Evolutionary conservation across 1,140 invertebrate species (phyloP).

Genomic region (Polyergus mexicanus): DNA sequence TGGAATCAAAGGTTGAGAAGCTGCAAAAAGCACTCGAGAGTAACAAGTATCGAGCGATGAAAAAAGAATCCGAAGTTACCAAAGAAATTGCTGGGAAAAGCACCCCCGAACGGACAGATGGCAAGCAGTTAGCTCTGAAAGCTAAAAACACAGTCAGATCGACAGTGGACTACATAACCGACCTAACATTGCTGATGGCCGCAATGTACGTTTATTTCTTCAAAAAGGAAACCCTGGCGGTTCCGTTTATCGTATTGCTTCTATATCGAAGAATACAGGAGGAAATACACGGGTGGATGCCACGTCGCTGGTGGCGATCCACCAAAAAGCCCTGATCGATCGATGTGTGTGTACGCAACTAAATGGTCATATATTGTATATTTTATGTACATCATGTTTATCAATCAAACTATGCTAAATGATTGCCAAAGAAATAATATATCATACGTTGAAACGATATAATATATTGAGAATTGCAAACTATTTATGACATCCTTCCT

Average conservation of each 20-base stretch:
- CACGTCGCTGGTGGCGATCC: conserved; percentile 76
- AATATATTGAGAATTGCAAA: conserved; percentile 56
- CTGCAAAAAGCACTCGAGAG: conserved; percentile 74
- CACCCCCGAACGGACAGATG: conserved; percentile 29
- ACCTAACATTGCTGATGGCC: conserved; percentile 90
- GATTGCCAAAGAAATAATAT: conserved; percentile 43
- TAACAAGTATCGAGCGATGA: conserved; percentile 66
- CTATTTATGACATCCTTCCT: conserved; percentile 12
- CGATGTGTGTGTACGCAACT: neutral
- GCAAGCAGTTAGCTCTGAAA: conserved; percentile 80
- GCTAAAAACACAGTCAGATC: conserved; percentile 90
- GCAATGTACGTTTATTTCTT: conserved; percentile 91
- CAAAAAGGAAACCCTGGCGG: conserved; percentile 91
- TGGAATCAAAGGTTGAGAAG: conserved; percentile 75
- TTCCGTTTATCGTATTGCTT: conserved; percentile 92
- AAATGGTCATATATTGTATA: neutral
- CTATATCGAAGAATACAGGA: conserved; percentile 92
- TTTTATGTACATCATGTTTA: conserved; percentile 29
- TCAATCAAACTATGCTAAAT: conserved; percentile 26
- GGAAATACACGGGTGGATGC: conserved; percentile 78
- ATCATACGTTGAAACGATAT: conserved; percentile 21
- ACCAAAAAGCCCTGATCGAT: conserved; percentile 67
- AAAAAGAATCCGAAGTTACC: conserved; percentile 36
- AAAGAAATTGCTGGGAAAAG: conserved; percentile 12
- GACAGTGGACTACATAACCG: conserved; percentile 90